These are phyloP conservation scores for Callimorpha dominula DNA, from an alignment of 2,888 invertebrate genomes.

Conservation along the genomic window DNA sequence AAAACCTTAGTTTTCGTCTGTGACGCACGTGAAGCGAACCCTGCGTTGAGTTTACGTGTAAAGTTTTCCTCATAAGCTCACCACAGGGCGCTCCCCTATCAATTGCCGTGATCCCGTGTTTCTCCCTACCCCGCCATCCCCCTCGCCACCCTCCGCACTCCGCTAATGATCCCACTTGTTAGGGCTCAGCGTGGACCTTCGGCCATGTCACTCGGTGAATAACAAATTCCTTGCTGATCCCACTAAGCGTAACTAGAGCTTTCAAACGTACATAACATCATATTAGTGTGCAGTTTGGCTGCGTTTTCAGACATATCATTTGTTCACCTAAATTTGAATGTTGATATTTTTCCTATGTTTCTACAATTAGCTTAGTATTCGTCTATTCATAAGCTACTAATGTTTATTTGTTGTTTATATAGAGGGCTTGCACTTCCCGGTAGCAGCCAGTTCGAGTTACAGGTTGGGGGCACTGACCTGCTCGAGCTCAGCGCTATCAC, in stretches of 20 bases:
- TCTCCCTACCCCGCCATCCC: conserved; percentile 39
- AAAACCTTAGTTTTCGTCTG: conserved; percentile 55
- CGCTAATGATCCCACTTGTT: conserved; percentile 86
- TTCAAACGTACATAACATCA: conserved; percentile 58
- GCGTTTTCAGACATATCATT: not conserved
- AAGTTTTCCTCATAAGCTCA: conserved; percentile 83
- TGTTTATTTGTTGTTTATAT: no score
- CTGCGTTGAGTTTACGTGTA: conserved; percentile 75
- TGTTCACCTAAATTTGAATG: not conserved
- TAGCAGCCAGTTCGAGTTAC: no score
- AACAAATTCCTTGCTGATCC: conserved; percentile 82
- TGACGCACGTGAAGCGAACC: conserved; percentile 59
- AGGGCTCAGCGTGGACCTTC: conserved; percentile 83
- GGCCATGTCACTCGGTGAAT: conserved; percentile 82
- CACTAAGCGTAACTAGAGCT: conserved; percentile 63
- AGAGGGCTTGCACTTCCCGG: no score
- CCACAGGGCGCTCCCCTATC: conserved; percentile 83
- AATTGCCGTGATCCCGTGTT: conserved; percentile 68
- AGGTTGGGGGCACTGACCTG: no score
- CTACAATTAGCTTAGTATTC: not conserved
- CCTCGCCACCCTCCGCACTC: conserved; percentile 57
- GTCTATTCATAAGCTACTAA: no score
- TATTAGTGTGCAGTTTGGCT: conserved; percentile 45
- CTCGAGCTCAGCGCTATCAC: no score
- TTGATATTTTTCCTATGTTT: not conserved